Percentiles rank a stretch among this genome's conserved stretches.
phyloP scores from a whole-genome alignment of 2,888 invertebrate genomes.

The Phyllotreta striolata region DNA sequence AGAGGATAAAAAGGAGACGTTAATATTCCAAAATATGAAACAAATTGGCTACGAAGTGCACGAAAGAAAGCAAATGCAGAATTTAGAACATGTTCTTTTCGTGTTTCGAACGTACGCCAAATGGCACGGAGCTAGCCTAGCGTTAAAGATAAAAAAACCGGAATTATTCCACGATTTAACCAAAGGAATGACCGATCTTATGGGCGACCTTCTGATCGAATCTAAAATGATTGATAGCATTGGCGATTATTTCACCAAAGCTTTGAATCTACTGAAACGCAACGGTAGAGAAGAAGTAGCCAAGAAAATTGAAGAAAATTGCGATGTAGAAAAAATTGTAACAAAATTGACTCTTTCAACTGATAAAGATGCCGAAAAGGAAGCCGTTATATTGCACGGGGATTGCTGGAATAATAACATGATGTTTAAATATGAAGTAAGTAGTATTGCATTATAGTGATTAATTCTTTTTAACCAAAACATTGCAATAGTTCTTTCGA shows the following conservation, averaged over 20 bases:
- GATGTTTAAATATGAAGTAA: constrained; percentile 52
- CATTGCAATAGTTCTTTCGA: constrained; percentile 13
- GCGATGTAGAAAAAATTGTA: constrained; percentile 37
- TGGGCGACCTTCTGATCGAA: constrained; percentile 42
- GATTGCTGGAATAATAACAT: constrained; percentile 55
- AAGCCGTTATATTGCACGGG: constrained; percentile 44
- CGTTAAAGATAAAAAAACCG: constrained; percentile 42
- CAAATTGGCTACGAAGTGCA: constrained; percentile 45
- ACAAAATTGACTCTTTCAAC: neutral
- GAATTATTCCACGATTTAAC: constrained; percentile 42
- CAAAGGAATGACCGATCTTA: constrained; percentile 24
- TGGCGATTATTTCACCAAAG: constrained; percentile 34
- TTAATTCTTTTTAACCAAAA: neutral
- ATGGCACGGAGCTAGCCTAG: constrained; percentile 47
- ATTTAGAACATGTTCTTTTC: constrained; percentile 46
- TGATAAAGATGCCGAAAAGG: constrained; percentile 18
- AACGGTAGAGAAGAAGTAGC: constrained; percentile 28
- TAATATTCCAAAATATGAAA: constrained; percentile 49
- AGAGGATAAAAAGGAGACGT: constrained; percentile 45
- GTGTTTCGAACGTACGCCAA: constrained; percentile 45
- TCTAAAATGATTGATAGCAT: constrained; percentile 35
- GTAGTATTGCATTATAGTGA: no score
- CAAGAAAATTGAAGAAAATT: constrained; percentile 39
- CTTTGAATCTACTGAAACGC: constrained; percentile 35
- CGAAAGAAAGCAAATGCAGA: constrained; percentile 46